Conservation (phyloP, 2,888 invertebrate genomes). For the Limnephilus rhombicus region DNA sequence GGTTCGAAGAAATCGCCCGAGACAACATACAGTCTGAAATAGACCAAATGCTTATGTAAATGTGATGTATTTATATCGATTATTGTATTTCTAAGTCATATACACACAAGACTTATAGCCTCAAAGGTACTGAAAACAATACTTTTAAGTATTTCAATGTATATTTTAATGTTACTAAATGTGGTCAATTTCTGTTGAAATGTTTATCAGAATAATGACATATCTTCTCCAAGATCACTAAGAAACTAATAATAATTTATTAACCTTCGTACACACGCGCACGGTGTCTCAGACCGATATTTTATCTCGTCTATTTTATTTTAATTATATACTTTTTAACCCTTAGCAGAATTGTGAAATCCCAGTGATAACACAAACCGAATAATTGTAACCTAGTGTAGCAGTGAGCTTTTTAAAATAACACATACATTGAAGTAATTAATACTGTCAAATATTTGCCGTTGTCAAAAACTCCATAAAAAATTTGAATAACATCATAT, state of each 20-base stretch:
- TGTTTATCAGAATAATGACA: background rate
- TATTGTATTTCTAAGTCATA: constrained; percentile 42
- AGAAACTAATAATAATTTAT: background rate
- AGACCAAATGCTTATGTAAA: constrained; percentile 52
- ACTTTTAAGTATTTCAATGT: constrained; percentile 26
- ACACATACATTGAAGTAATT: no score
- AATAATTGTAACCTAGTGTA: no score
- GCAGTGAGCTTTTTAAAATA: no score
- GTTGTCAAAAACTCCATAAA: no score
- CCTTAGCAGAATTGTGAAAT: no score
- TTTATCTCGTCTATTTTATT: no score
- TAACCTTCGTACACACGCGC: no score
- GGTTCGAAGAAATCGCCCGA: constrained; percentile 62
- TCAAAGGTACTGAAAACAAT: constrained; percentile 49
- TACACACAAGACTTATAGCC: constrained; percentile 46
- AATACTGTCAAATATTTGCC: no score
- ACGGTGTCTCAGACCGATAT: no score
- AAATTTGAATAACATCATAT: no score
- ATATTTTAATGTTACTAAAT: background rate
- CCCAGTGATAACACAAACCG: no score
- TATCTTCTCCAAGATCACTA: background rate
- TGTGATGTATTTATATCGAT: constrained; percentile 25
- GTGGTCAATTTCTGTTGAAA: background rate
- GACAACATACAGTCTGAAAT: constrained; percentile 65
- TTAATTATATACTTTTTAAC: no score